Evolutionary conservation across 2,888 invertebrate genomes (phyloP).

Genomic region (Tachina lurida): DNA sequence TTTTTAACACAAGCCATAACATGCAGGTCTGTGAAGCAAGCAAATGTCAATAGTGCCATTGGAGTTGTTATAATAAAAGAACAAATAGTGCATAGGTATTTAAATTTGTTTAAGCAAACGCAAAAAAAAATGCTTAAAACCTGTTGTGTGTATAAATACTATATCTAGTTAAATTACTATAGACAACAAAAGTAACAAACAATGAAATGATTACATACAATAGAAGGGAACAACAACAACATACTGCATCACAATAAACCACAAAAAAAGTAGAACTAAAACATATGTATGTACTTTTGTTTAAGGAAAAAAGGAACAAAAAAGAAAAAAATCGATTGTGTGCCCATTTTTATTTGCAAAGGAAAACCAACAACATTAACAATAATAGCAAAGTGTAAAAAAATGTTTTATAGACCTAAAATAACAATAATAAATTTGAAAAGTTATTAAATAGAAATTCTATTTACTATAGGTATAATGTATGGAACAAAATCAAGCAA

Average conservation of each 20-base stretch:
- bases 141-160: slow-evolving; percentile 70
- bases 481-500: not conserved
- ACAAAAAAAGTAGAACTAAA: not conserved
- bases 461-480: not conserved
- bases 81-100: slow-evolving; percentile 22
- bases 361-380: slow-evolving; percentile 15
- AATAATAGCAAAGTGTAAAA: slow-evolving; percentile 19
- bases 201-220: slow-evolving; percentile 23
- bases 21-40: not conserved
- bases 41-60: slow-evolving; percentile 39
- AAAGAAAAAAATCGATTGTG: slow-evolving; percentile 80
- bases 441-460: not conserved
- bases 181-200: slow-evolving; percentile 33
- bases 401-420: slow-evolving; percentile 11
- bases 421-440: slow-evolving; percentile 2
- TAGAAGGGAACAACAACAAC: not conserved
- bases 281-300: slow-evolving; percentile 41
- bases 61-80: slow-evolving; percentile 15
- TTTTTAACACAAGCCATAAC: slow-evolving; percentile 8
- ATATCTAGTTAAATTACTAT: slow-evolving; percentile 30
- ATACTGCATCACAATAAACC: slow-evolving; percentile 35
- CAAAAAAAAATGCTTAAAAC: slow-evolving; percentile 49
- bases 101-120: not conserved
- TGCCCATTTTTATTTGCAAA: slow-evolving; percentile 73
- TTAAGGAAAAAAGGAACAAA: slow-evolving; percentile 54